Evolutionary conservation across 1,140 invertebrate genomes (phyloP).

Genomic region (Philopotamus ludificatus): DNA sequence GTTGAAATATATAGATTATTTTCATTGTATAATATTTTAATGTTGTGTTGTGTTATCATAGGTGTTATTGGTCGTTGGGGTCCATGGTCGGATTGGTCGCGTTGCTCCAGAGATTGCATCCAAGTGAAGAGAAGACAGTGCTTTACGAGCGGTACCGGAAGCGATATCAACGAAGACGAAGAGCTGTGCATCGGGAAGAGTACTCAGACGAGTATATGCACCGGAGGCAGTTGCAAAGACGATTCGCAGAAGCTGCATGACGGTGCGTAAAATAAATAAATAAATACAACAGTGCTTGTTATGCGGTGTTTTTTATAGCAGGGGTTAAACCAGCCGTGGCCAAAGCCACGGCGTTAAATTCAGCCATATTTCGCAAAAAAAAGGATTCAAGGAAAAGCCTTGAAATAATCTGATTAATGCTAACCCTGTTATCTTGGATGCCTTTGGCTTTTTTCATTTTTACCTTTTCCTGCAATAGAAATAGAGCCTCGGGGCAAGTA

Average conservation of each 20-base stretch:
- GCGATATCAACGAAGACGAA: constrained; percentile 54
- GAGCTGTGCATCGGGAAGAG: constrained; percentile 65
- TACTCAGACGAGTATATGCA: constrained; percentile 60
- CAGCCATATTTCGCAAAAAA: too few relatives aligned
- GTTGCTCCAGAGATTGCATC: constrained; percentile 80
- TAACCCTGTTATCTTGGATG: neutral
- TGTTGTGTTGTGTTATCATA: neutral
- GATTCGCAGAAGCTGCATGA: constrained; percentile 25
- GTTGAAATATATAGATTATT: too few relatives aligned
- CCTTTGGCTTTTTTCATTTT: neutral
- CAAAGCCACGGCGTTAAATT: too few relatives aligned
- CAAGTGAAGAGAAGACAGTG: constrained; percentile 78
- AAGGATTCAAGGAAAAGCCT: neutral
- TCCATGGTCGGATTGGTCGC: constrained; percentile 85
- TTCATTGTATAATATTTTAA: too few relatives aligned
- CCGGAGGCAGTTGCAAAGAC: constrained; percentile 49
- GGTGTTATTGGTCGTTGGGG: constrained; percentile 67
- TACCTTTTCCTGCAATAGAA: neutral
- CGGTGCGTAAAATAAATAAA: constrained; percentile 34
- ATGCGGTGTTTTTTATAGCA: too few relatives aligned
- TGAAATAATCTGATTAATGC: constrained; percentile 2
- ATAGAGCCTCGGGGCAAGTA: neutral
- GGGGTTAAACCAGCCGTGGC: too few relatives aligned
- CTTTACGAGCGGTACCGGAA: constrained; percentile 58
- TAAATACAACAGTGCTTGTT: too few relatives aligned